Evolutionary conservation across 2,113 vertebrate species (phyloP).

Genomic region (Pituophis catenifer): DNA sequence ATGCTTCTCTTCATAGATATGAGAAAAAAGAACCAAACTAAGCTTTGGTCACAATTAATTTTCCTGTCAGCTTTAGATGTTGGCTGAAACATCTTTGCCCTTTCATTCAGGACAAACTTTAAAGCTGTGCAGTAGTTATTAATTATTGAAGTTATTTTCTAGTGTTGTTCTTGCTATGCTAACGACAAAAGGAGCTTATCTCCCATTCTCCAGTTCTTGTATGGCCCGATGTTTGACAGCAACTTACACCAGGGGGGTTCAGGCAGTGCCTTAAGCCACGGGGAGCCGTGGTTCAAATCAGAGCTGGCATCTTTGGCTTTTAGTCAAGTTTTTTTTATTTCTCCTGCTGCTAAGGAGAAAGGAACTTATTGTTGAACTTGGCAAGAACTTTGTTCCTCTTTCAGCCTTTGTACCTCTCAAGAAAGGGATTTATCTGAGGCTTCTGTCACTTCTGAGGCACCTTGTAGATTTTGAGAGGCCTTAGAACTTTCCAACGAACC

Average conservation of each 20-base stretch:
- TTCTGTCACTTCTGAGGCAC: conserved; percentile 22
- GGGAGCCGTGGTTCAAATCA: conserved; percentile 14
- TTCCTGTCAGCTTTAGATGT: not conserved
- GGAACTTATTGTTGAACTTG: not conserved
- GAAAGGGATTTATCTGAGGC: not conserved
- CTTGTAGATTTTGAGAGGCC: not conserved
- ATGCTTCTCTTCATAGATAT: not conserved
- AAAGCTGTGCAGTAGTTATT: not conserved
- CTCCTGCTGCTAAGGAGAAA: not conserved
- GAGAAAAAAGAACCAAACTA: not conserved
- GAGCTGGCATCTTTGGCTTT: not conserved
- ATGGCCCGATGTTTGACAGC: conserved; percentile 16
- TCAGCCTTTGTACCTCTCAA: not conserved
- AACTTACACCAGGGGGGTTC: not conserved
- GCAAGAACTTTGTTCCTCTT: not conserved
- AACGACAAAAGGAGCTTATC: conserved; percentile 9
- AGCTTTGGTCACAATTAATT: not conserved
- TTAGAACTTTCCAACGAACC: conserved; percentile 3
- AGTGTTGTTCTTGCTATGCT: conserved; percentile 6
- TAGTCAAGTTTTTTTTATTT: not conserved
- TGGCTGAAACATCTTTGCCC: not conserved
- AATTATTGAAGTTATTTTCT: conserved; percentile 23
- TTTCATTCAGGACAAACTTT: not conserved
- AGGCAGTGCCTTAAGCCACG: conserved; percentile 11
- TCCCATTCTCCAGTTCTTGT: conserved; percentile 6